Base-by-base conservation (phyloP, 2,113 vertebrate species). In the Lycocorax pyrrhopterus region DNA sequence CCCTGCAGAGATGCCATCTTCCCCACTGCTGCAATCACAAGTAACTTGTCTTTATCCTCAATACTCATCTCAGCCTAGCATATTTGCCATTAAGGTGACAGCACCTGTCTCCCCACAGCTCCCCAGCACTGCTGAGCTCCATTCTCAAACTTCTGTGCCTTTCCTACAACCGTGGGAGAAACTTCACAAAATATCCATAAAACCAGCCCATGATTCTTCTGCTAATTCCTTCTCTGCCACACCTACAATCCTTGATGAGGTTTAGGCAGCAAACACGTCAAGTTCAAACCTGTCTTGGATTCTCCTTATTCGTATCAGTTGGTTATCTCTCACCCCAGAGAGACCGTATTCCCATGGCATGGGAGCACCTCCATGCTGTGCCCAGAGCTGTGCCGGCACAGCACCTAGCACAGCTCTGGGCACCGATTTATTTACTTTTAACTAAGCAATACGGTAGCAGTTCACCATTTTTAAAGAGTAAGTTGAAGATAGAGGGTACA, bases 341-440 rank as follows among this genome's bases (percentile, higher is more conserved):
- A 84, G 49, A 59, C 27, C 0, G 0, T 62, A 69, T n/a, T 84
- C 87, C 77, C 58, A 68, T 0, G 1, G 72, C 3, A 25, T 1
- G 15, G 71, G 35, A 87, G 44, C 16, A 32, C 25, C 74, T 73
- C 46, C 0, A 0, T 10, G 53, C 43, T 60, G 64, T 76, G 62
- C 21, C 1, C 46, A 0, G 0, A 8, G 53, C 43, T 60, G 64
- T 76, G 62, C 21, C 1, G 0, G 74, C 51, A 75, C 56, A 64
- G 60, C 66, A 29, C 33, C 35, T 37, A 80, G 59, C 4, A 1
- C 66, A 60, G 84, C 52, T 69, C 7, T 37, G 47, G 35, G 37
- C 71, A 59, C 20, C 29, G 20, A 29, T 69, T 63, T 62, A 41
- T 62, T 86, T 69, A 35, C 39, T 88, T 83, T 66, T 67, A 75